A percentile compares a stretch with the other conserved stretches of the same genome.
Evolutionary conservation across 2,113 vertebrate species (phyloP).

Genomic region (Felis catus): F.catus_Fca126_mat1.0 CM031416.1:73326001-73326500

Average conservation of each 20-base stretch:
- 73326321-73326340: not conserved
- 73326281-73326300: not conserved
- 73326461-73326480: constrained; percentile 55
- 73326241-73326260: constrained; percentile 58
- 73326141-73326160: too few relatives aligned
- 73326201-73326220: too few relatives aligned
- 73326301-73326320: constrained; percentile 33
- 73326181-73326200: too few relatives aligned
- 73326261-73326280: constrained; percentile 14
- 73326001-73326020: not conserved
- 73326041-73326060: too few relatives aligned
- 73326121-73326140: too few relatives aligned
- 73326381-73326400: constrained; percentile 27
- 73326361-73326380: constrained; percentile 8
- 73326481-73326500: constrained; percentile 58
- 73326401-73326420: constrained; percentile 45
- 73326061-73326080: too few relatives aligned
- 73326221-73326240: not conserved
- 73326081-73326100: too few relatives aligned
- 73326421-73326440: constrained; percentile 53
- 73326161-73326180: too few relatives aligned
- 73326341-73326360: not conserved
- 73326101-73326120: too few relatives aligned
- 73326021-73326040: too few relatives aligned
- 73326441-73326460: constrained; percentile 58